Base-by-base conservation (phyloP, 2,888 invertebrate genomes). In the Iselma pallidipennis region DNA sequence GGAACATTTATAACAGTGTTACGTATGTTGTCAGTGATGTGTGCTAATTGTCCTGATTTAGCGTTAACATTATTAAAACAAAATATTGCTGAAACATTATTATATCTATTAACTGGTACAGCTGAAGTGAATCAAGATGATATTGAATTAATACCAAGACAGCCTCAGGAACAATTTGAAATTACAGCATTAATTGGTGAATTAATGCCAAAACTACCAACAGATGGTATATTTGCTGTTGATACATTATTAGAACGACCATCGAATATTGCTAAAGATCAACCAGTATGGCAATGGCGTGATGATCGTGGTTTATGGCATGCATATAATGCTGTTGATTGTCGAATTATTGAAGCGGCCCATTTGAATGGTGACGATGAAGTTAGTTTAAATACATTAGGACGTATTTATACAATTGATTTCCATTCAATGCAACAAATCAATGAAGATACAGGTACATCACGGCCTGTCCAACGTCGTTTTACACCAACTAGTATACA, bases 381-480 rank as follows among this genome's bases (percentile, higher is more conserved):
- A 82, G 94, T 97, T 71, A 94, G 93, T 78, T 86, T 98, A 69
- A 93, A 92, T 60, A 94, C 96, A 55, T 86, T 95, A 78, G 96
- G 96, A 55, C 89, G 96, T 73, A 95, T 96, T 2, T 98, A 97
- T 83, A 96, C 96, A 0, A 91, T 98, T 69, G 98, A 98, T 85
- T 93, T 98, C 78, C 92, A 95, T 78, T 91, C 95, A 72, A 96
- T 98, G 96, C 96, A 96, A 82, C 97, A 98, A 85, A 94, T 98
- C 69, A 98, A 98, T 82, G 98, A 98, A 84, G 97, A 97, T 81
- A 95, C 96, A 0, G 98, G 98, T 65, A 75, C 75, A 4, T 73
- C 73, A 31, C 85, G 97, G 49, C 91, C 95, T 42, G 95, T 98
- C 66, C 96, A 96, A 81, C 88, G 95, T 48, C 87, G 90, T 73